A percentile compares a stretch with the other conserved stretches of the same genome.
Evolutionary conservation across 1,140 invertebrate genomes (phyloP).

Genomic region (Streblospio benedicti): DNA sequence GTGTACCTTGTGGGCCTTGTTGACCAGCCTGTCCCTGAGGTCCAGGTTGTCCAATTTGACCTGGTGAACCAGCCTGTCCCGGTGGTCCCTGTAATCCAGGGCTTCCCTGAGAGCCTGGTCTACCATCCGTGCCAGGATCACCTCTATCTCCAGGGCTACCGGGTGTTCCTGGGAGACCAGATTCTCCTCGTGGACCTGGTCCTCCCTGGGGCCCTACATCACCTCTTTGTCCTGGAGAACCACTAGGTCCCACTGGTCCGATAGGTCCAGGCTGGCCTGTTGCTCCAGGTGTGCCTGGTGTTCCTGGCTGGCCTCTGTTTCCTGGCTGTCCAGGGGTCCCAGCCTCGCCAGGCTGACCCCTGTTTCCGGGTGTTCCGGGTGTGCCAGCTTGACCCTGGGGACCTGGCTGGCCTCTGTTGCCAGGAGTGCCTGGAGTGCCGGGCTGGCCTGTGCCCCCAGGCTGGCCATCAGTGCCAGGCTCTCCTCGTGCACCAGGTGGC

Average conservation of each 20-base stretch:
- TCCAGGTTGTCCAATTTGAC: slow-evolving; percentile 4
- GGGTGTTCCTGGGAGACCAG: slow-evolving; percentile 6
- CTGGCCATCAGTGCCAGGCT: slow-evolving; percentile 7
- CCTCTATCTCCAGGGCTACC: slow-evolving; percentile 16
- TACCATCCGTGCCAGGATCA: slow-evolving; percentile 9
- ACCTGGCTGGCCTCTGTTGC: background rate
- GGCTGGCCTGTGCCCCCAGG: slow-evolving; percentile 2
- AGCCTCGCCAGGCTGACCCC: slow-evolving; percentile 9
- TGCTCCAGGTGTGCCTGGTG: slow-evolving; percentile 10
- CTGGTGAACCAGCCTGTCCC: slow-evolving; percentile 14
- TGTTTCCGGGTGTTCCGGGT: slow-evolving; percentile 1
- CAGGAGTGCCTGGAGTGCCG: background rate
- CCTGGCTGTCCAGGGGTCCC: too few species aligned
- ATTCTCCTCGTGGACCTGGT: background rate
- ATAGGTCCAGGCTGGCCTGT: slow-evolving; percentile 13
- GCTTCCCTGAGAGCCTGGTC: slow-evolving; percentile 9
- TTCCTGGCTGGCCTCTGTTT: slow-evolving; percentile 7
- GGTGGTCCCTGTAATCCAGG: slow-evolving; percentile 8
- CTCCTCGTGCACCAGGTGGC: slow-evolving; percentile 10
- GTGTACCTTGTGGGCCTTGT: too few species aligned
- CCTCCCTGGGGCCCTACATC: background rate
- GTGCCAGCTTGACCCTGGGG: slow-evolving; percentile 6
- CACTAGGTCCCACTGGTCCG: slow-evolving; percentile 11
- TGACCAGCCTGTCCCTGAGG: slow-evolving; percentile 5
- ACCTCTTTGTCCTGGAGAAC: background rate